phyloP scores from a whole-genome alignment of 2,888 invertebrate species.

The Panopea generosa region DNA sequence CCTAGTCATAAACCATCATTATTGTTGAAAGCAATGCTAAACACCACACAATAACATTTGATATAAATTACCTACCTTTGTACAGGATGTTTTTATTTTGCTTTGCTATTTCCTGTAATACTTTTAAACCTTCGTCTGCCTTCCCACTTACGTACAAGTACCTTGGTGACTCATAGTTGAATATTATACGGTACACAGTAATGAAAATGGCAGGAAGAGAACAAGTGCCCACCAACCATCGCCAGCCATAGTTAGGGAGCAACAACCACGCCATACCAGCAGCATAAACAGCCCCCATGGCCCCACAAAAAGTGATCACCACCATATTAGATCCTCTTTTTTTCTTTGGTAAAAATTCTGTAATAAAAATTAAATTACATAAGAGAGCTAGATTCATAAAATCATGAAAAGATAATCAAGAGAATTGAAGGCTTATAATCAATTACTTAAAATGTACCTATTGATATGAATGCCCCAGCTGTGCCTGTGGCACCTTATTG shows the following conservation, averaged over 20 bases:
- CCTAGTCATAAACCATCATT: no score
- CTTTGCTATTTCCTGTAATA: constrained; percentile 70
- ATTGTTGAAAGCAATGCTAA: no score
- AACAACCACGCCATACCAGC: constrained; percentile 77
- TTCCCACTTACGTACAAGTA: constrained; percentile 73
- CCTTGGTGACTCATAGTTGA: constrained; percentile 75
- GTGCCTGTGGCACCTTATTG: no score
- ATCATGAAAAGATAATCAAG: neutral
- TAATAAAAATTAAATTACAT: constrained; percentile 15
- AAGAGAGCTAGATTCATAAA: no score
- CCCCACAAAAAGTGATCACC: constrained; percentile 79
- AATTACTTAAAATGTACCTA: no score
- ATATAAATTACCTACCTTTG: constrained; percentile 57
- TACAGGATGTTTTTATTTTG: constrained; percentile 63
- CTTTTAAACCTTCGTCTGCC: constrained; percentile 59
- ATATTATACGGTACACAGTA: constrained; percentile 62
- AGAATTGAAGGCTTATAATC: no score
- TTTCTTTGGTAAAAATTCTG: constrained; percentile 76
- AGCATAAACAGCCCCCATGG: constrained; percentile 74
- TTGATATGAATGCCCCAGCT: no score
- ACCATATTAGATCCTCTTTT: constrained; percentile 76
- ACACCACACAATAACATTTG: no score
- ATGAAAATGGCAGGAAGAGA: constrained; percentile 71
- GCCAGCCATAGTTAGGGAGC: constrained; percentile 72
- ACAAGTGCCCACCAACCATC: constrained; percentile 74